Conservation (phyloP, 1,140 invertebrate genomes). For the Drosophila yakuba region DNA sequence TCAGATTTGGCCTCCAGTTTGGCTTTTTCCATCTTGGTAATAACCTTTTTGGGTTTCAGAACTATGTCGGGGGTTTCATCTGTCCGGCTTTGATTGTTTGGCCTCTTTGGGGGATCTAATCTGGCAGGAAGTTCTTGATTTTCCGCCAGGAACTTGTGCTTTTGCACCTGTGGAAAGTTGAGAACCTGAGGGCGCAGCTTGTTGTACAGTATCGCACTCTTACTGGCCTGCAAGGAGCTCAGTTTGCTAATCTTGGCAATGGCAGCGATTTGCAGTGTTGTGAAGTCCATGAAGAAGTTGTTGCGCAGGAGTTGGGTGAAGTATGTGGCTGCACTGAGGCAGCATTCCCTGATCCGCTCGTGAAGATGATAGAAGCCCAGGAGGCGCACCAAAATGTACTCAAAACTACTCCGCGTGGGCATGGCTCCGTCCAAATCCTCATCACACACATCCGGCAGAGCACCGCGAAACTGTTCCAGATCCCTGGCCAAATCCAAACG, state of each 20-base stretch:
- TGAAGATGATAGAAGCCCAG: slow-evolving; percentile 58
- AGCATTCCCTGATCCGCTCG: slow-evolving; percentile 67
- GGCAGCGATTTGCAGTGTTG: slow-evolving; percentile 65
- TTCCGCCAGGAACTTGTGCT: slow-evolving; percentile 47
- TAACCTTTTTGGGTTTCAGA: slow-evolving; percentile 21
- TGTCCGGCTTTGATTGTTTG: background rate
- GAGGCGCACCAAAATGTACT: slow-evolving; percentile 68
- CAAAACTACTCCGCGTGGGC: slow-evolving; percentile 67
- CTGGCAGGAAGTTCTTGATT: slow-evolving; percentile 35
- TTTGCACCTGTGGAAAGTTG: slow-evolving; percentile 55
- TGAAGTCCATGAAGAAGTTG: slow-evolving; percentile 70
- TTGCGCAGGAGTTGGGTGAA: slow-evolving; percentile 64
- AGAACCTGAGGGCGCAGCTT: slow-evolving; percentile 32
- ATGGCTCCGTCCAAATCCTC: slow-evolving; percentile 40
- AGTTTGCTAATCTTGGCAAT: slow-evolving; percentile 71
- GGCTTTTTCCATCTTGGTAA: slow-evolving; percentile 55
- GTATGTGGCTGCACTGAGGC: slow-evolving; percentile 58
- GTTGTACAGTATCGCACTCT: slow-evolving; percentile 63
- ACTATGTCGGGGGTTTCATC: background rate
- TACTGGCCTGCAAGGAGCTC: slow-evolving; percentile 44
- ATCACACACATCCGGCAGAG: slow-evolving; percentile 67
- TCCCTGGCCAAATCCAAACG: slow-evolving; percentile 67
- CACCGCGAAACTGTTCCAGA: slow-evolving; percentile 61
- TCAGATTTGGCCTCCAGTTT: slow-evolving; percentile 50
- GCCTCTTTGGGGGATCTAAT: background rate